Evolutionary conservation across 2,113 vertebrate genomes (phyloP).

Genomic region (Hippocampus zosterae): DNA sequence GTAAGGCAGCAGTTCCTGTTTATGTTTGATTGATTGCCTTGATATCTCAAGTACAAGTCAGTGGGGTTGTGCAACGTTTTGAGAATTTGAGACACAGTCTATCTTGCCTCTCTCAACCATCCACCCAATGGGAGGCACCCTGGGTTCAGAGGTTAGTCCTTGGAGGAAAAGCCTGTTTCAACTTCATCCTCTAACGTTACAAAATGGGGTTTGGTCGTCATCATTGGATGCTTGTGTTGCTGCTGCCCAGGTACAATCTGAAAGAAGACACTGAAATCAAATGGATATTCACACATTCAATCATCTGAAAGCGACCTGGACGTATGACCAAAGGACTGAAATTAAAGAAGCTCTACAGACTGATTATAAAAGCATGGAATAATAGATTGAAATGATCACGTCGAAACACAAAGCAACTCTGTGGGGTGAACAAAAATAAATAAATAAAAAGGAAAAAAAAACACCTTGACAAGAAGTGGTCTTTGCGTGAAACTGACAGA

Average conservation of each 20-base stretch:
- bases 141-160: slow-evolving; percentile 49
- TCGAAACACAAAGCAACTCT: background rate
- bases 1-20: slow-evolving; percentile 53
- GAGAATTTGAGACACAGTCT: slow-evolving; percentile 51
- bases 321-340: background rate
- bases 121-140: slow-evolving; percentile 81
- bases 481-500: background rate
- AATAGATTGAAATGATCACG: background rate
- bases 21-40: slow-evolving; percentile 18
- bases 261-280: slow-evolving; percentile 14
- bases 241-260: slow-evolving; percentile 70
- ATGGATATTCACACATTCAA: slow-evolving; percentile 3
- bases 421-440: background rate
- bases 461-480: no score
- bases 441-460: background rate
- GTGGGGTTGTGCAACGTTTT: slow-evolving; percentile 52
- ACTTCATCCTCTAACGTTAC: slow-evolving; percentile 45
- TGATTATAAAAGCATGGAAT: background rate
- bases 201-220: slow-evolving; percentile 74
- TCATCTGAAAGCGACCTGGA: background rate
- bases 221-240: slow-evolving; percentile 68
- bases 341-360: background rate
- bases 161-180: slow-evolving; percentile 27
- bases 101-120: slow-evolving; percentile 51
- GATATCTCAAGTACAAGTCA: slow-evolving; percentile 37